Base-by-base conservation (phyloP, 2,113 vertebrate species). In the Trichomycterus rosablanca region DNA sequence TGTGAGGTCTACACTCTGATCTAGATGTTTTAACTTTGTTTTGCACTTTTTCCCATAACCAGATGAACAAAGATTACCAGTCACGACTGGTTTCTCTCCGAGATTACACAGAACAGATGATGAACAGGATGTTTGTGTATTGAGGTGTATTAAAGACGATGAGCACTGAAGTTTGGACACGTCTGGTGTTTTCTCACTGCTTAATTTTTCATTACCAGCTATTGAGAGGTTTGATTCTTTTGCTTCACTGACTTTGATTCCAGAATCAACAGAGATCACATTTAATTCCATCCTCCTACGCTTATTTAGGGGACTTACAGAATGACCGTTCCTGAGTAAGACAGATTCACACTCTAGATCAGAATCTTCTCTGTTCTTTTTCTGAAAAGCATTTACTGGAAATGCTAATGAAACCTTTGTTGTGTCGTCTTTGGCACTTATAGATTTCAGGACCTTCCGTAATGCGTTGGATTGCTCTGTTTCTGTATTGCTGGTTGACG, bases 371-470 rank as follows among this genome's bases (percentile, higher is more conserved):
- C 18, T 7, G 3, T 7, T 46, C 12, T 12, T 32, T 2, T 3
- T 55, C 20, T 39, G n/a, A 45, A 18, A n/a, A 24, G 59, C 11
- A 30, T 35, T 35, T 48, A 16, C 22, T 7, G 6, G 14, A 40
- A 12, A 8, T n/a, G 12, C n/a, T 15, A 55, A 63, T 16, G 20
- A 48, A 30, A 58, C 59, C 28, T 22, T 50, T 11, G 7, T 26
- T 37, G 70, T 26, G 28, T 24, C 54, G 63, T 67, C 79, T 40
- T 82, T 79, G 2, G 68, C 71, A 56, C 78, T 73, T 68, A 88
- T 78, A 4, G 81, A 87, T 11, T 83, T 76, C 2, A 89, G 82
- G 20, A 87, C 80, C 78, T 84, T 88, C 50, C 74, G 76, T 15
- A 86, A 68, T 7, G 74, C 79, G 64, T 49, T 73, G 1, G 80